phyloP scores from a whole-genome alignment of 37 sponge, comb jelly and placozoan species.

The Ephydatia muelleri region DNA sequence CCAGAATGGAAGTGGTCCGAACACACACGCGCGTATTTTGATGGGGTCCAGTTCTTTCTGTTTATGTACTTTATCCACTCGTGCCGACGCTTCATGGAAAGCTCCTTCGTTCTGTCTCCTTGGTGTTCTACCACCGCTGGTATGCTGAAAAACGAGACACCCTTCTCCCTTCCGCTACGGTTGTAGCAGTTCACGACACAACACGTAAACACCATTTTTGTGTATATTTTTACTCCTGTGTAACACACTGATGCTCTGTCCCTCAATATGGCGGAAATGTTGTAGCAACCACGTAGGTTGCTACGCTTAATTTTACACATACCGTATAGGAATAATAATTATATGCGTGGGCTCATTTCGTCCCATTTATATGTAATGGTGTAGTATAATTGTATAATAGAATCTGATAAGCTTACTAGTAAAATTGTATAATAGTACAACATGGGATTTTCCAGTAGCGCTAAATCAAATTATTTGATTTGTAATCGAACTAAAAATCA shows the following conservation, averaged over 20 bases:
- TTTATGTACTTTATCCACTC: not conserved
- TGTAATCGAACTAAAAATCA: no score
- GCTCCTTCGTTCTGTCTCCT: not conserved
- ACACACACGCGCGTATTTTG: not conserved
- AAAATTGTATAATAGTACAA: no score
- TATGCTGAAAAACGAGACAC: constrained; percentile 6
- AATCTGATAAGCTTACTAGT: no score
- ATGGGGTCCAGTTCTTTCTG: constrained; percentile 9
- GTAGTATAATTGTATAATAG: no score
- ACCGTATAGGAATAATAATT: no score
- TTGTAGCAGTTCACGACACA: not conserved
- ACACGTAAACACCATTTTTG: constrained; percentile 1
- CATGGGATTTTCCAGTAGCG: no score
- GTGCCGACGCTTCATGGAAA: not conserved
- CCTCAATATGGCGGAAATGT: not conserved
- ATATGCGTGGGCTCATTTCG: no score
- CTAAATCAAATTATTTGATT: no score
- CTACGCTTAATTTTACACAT: not conserved
- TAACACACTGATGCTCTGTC: not conserved
- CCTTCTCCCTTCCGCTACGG: not conserved
- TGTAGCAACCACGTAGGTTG: not conserved
- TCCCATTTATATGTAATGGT: no score
- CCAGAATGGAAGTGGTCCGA: constrained; percentile 4
- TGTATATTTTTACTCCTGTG: not conserved
- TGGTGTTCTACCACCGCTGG: not conserved